phyloP scores from a whole-genome alignment of 2,797 vertebrate species.

The Melanotaenia parkinsoni region DNA sequence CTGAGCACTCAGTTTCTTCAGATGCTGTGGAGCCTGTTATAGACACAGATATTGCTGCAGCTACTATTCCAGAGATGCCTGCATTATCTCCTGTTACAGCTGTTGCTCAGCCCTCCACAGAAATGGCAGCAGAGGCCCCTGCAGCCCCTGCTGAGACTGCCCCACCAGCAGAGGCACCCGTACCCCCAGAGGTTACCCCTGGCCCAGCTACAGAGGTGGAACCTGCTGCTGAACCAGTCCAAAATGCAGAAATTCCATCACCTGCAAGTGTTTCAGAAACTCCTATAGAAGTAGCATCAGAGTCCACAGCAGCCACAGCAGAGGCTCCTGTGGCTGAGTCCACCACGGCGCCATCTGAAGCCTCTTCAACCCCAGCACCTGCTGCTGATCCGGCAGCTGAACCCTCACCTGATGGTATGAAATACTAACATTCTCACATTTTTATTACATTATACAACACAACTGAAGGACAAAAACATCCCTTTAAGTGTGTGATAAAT shows the following conservation, averaged over 20 bases:
- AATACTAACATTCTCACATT: background rate
- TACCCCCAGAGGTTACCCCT: constrained; percentile 3
- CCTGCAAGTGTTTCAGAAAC: constrained; percentile 19
- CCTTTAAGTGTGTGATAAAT: background rate
- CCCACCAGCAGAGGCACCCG: constrained; percentile 10
- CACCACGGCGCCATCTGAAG: constrained; percentile 28
- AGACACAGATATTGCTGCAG: constrained; percentile 61
- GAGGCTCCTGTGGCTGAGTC: constrained; percentile 26
- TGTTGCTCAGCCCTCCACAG: constrained; percentile 32
- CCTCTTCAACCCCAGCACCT: constrained; percentile 15
- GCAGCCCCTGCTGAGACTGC: constrained; percentile 12
- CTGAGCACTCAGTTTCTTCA: constrained; percentile 5
- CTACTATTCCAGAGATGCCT: constrained; percentile 69
- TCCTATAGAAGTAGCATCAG: constrained; percentile 9
- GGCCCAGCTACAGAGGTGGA: constrained; percentile 1
- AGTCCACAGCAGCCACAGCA: constrained; percentile 1
- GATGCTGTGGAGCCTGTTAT: constrained; percentile 38
- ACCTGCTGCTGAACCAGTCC: constrained; percentile 18
- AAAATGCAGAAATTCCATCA: constrained; percentile 20
- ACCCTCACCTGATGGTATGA: constrained; percentile 57
- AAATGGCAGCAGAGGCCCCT: constrained; percentile 22
- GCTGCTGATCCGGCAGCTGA: constrained; percentile 25
- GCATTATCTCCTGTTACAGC: constrained; percentile 18
- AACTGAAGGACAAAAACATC: too few species aligned
- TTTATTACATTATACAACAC: background rate